Evolutionary conservation across 2,888 invertebrate species (phyloP), one percentile per base, ranked within the genome.

Genomic region (Megamerina dolium): DNA sequence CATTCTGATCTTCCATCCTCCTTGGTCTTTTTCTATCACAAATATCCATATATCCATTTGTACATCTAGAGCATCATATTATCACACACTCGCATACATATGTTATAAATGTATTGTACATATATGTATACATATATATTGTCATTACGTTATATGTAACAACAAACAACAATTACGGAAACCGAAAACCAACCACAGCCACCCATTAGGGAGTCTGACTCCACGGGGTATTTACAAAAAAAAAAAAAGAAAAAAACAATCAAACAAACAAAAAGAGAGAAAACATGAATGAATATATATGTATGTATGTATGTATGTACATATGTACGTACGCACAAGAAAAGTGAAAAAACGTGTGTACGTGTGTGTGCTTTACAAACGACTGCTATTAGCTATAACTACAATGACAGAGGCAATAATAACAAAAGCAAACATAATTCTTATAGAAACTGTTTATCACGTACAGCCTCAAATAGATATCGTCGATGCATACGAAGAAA

Each of bases 331-430:
- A 19, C 21, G 16, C 12, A 17, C 23, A 31, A 26, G 18, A 26
- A 12, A 18, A 4, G 8, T 20, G 6, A 14, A 8, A 8, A 2
- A 17, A 5, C 10, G 14, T 6, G 27, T 19, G 13, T 6, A 30
- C 20, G 19, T 31, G 31, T 27, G 37, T 17, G 26, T 30, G 35
- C n/a, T 30, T n/a, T n/a, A n/a, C n/a, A n/a, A n/a, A n/a, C n/a
- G n/a, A n/a, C n/a, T n/a, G n/a, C n/a, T n/a, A n/a, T n/a, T n/a
- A n/a, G n/a, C n/a, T n/a, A n/a, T n/a, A n/a, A n/a, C n/a, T n/a
- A n/a, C n/a, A n/a, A n/a, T n/a, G n/a, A n/a, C n/a, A n/a, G n/a
- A n/a, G n/a, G n/a, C n/a, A n/a, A n/a, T n/a, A n/a, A n/a, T n/a
- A n/a, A n/a, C n/a, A n/a, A n/a, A n/a, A n/a, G n/a, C n/a, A n/a